Conservation (phyloP, 1,140 invertebrate genomes). For the Drosophila ercepeae region DNA sequence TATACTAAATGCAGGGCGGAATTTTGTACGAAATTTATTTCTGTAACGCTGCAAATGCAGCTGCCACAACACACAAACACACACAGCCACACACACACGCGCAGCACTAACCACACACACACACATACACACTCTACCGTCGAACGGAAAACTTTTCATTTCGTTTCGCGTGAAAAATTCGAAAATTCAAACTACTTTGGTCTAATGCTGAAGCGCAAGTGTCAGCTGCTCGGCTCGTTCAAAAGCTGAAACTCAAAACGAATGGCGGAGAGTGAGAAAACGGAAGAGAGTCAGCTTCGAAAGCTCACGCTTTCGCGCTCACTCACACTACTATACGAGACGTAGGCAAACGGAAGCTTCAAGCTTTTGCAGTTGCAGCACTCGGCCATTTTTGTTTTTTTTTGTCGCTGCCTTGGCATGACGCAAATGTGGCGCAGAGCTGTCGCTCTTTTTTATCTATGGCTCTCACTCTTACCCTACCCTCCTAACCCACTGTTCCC, state of each 20-base stretch:
- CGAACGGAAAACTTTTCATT: conserved; percentile 59
- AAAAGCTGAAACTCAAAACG: conserved; percentile 34
- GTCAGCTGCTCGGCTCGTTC: conserved; percentile 72
- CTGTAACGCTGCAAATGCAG: conserved; percentile 66
- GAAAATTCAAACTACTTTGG: conserved; percentile 72
- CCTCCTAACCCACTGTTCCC: conserved; percentile 17
- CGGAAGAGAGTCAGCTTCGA: not conserved
- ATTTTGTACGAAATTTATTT: conserved; percentile 67
- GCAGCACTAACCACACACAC: conserved; percentile 7
- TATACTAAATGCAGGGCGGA: conserved; percentile 70
- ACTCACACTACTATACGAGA: conserved; percentile 26
- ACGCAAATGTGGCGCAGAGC: conserved; percentile 68
- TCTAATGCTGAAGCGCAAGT: conserved; percentile 79
- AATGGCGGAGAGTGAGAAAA: not conserved
- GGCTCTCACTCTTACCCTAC: conserved; percentile 19
- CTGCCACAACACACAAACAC: conserved; percentile 41
- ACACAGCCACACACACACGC: conserved; percentile 19
- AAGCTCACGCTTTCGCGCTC: conserved; percentile 26
- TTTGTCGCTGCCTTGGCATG: conserved; percentile 42
- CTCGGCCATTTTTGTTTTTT: conserved; percentile 23
- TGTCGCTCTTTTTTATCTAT: conserved; percentile 51
- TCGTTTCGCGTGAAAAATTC: conserved; percentile 61
- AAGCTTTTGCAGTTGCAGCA: conserved; percentile 52
- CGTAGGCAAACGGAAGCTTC: conserved; percentile 26
- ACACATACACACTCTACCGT: not conserved